Conservation (phyloP, 2,888 invertebrate genomes). For the Cepaea hortensis region DNA sequence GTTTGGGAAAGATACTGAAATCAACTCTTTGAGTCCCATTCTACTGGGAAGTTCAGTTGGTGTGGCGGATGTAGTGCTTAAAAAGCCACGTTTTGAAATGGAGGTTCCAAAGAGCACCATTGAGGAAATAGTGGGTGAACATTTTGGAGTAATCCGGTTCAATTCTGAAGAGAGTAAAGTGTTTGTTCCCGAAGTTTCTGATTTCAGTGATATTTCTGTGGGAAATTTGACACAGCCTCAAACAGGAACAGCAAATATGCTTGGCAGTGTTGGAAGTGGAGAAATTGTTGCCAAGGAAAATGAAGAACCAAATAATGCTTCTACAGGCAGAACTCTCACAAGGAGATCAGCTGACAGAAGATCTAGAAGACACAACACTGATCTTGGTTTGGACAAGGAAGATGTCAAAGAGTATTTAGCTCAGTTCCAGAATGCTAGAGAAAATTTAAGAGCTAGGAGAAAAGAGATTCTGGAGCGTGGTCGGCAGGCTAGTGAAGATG, state of each 20-base stretch:
- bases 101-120: slow-evolving; percentile 41
- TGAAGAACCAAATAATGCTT: background rate
- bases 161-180: slow-evolving; percentile 9
- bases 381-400: slow-evolving; percentile 30
- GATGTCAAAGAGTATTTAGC: slow-evolving; percentile 42
- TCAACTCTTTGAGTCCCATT: slow-evolving; percentile 46
- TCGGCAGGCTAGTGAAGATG: slow-evolving; percentile 19
- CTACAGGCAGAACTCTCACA: background rate
- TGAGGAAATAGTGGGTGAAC: slow-evolving; percentile 46
- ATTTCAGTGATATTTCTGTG: slow-evolving; percentile 14
- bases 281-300: background rate
- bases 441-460: slow-evolving; percentile 46
- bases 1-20: slow-evolving; percentile 51
- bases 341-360: slow-evolving; percentile 14
- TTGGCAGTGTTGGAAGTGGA: background rate
- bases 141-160: slow-evolving; percentile 50
- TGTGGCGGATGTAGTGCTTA: slow-evolving; percentile 45
- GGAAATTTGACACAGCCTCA: background rate
- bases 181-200: slow-evolving; percentile 39
- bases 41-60: slow-evolving; percentile 48
- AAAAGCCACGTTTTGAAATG: slow-evolving; percentile 41
- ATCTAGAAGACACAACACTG: slow-evolving; percentile 42
- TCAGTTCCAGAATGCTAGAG: slow-evolving; percentile 50
- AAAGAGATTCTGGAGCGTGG: slow-evolving; percentile 46
- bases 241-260: background rate